Percentiles rank a stretch among this genome's conserved stretches.
These are phyloP conservation scores for Petroica traversi DNA, from an alignment of 2,113 vertebrate genomes.

Conservation along the genomic window DNA sequence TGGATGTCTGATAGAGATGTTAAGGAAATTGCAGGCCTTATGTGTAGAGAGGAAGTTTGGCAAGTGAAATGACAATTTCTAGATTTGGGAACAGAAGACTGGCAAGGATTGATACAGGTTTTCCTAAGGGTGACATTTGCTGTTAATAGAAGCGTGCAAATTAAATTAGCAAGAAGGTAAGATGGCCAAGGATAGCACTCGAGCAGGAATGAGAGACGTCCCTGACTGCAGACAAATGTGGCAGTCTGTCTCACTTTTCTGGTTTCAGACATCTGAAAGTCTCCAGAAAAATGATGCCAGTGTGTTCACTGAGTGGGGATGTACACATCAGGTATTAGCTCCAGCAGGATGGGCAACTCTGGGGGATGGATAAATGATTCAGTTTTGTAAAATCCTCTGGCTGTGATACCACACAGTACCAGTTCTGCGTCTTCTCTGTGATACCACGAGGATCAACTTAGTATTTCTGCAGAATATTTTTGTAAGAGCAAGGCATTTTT, in stretches of 20 bases:
- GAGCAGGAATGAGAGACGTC: not conserved
- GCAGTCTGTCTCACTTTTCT: not conserved
- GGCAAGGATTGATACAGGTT: not conserved
- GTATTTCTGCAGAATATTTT: not conserved
- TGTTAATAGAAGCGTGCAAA: not conserved
- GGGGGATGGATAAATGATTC: not conserved
- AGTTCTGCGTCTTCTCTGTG: not conserved
- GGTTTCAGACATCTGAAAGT: slow-evolving; percentile 14
- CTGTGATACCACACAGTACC: not conserved
- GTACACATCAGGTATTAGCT: not conserved
- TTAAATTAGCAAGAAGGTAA: not conserved
- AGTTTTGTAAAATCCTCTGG: not conserved
- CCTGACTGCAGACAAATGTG: not conserved
- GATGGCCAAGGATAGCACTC: not conserved
- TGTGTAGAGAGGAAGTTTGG: not conserved
- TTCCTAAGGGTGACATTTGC: not conserved
- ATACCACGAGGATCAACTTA: not conserved
- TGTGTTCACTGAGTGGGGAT: not conserved
- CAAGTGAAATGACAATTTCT: not conserved
- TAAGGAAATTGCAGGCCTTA: not conserved
- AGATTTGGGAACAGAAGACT: not conserved
- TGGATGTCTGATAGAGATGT: not conserved
- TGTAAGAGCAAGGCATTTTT: not conserved
- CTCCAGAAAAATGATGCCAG: not conserved
- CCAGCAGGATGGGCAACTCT: not conserved